phyloP scores from a whole-genome alignment of 2,113 vertebrate genomes.

The Pampusana beccarii region DNA sequence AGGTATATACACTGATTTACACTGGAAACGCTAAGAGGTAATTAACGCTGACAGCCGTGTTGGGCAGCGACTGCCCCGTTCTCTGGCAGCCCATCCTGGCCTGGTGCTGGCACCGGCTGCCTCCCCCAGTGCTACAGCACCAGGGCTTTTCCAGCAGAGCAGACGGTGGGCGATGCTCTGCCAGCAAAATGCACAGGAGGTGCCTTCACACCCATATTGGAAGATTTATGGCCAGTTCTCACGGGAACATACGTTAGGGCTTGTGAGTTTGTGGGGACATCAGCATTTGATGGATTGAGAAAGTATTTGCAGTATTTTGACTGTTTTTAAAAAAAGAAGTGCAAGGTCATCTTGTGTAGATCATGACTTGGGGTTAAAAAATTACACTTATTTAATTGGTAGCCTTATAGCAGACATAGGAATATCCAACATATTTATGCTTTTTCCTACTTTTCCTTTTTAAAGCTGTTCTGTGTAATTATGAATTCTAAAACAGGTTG shows the following conservation, averaged over 20 bases:
- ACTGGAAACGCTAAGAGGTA: background rate
- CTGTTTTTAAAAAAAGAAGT: background rate
- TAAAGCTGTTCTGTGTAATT: background rate
- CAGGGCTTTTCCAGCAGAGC: background rate
- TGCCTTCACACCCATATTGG: rapidly evolving
- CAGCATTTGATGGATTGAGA: background rate
- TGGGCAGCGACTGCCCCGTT: background rate
- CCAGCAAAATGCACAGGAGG: background rate
- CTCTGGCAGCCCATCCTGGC: no score
- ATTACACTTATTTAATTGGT: background rate
- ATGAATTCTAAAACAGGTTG: background rate
- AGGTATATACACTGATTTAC: background rate
- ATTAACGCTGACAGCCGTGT: background rate
- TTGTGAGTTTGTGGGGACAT: background rate
- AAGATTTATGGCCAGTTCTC: background rate
- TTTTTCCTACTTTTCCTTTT: background rate
- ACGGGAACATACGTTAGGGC: background rate
- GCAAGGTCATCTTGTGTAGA: background rate
- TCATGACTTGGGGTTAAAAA: background rate
- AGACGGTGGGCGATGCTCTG: background rate
- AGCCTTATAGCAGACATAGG: background rate
- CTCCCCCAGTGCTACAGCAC: no score
- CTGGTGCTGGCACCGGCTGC: no score
- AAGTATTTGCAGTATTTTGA: background rate
- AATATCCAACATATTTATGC: background rate